Base-by-base conservation (phyloP, 2,797 vertebrate species). In the Geotrypetes seraphini region DNA sequence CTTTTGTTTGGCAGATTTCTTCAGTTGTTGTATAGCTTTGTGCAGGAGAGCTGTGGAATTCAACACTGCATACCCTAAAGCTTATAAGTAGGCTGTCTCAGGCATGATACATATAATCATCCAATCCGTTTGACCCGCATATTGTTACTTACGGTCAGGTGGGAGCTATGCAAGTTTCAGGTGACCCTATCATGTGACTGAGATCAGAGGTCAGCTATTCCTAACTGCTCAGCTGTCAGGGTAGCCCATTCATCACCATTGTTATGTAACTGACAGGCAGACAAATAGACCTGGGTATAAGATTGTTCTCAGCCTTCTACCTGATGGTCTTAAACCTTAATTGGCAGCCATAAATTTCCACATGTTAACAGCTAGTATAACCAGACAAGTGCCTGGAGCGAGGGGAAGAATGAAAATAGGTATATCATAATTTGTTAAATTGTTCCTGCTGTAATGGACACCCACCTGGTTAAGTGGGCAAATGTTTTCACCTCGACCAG, bases 61-160 rank as follows among this genome's bases (percentile, higher is more conserved):
- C 50, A 59, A 81, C 71, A 75, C 69, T 40, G 49, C 33, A 22
- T 64, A 33, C 41, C 68, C 69, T 22, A 41, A 45, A 79, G 69
- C 75, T 69, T 78, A 70, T 62, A 76, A 63, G 41, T 31, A 50
- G 31, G 58, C 73, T 56, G 61, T 75, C 63, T 54, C 63, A 54
- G 73, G 66, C 75, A 66, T 36, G 67, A 70, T 70, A 16, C 57
- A 54, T 74, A 77, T 78, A 75, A 85, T 81, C 71, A 69, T 57
- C 71, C 39, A 38, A 43, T 39, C 58, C 57, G 33, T 57, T 81
- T 81, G 70, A 84, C 76, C 75, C 54, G 43, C 13, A 36, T 52
- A 69, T 85, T 84, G 79, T 87, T 81, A 71, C 71, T 55, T 60
- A 48, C 53, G 71, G 75, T 75, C 81, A 83, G 81, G 76, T 78